Base-by-base conservation (phyloP, 2,113 vertebrate genomes). In the Erythrocebus patas region DNA sequence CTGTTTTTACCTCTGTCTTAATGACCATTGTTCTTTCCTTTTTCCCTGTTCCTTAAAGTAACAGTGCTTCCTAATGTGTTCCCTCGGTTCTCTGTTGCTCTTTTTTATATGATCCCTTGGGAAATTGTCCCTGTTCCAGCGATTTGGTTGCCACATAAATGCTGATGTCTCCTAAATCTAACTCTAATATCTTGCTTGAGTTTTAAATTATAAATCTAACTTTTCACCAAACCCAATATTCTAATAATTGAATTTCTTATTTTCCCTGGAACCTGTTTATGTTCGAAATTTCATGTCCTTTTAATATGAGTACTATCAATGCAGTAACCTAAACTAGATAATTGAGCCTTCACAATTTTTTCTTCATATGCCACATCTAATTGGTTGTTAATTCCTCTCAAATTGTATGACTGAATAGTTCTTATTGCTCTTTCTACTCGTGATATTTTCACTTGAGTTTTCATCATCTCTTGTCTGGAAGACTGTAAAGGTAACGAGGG, bases 141-240 rank as follows among this genome's bases (percentile, higher is more conserved):
- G 35, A 93, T 52, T 82, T 48, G 8, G 6, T 80, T 64, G n/a
- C 20, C 20, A 78, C 38, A 12, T 20, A 70, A 78, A 73, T 91
- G 48, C 12, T 91, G 55, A n/a, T 50, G 7, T 70, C 5, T n/a
- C 16, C 23, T 76, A 17, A 66, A 43, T 93, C 32, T 57, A 64
- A 85, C 11, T 90, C 73, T 90, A 52, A 73, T 66, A 14, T 70
- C 17, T 59, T 90, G 1, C 1, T 93, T 97, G 10, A 55, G 3
- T 91, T 96, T 50, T 93, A 70, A 93, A 57, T 76, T 64, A 91
- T 81, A 61, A 91, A 73, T 89, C 27, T 35, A 61, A 43, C 35
- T 61, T 96, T 68, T 87, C 2, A 50, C 9, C 10, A 48, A 27
- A n/a, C 10, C 30, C 18, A 50, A 13, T 66, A 45, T 85, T 76